Evolutionary conservation across 2,113 vertebrate species (phyloP).

Genomic region (Salvelinus namaycush): DNA sequence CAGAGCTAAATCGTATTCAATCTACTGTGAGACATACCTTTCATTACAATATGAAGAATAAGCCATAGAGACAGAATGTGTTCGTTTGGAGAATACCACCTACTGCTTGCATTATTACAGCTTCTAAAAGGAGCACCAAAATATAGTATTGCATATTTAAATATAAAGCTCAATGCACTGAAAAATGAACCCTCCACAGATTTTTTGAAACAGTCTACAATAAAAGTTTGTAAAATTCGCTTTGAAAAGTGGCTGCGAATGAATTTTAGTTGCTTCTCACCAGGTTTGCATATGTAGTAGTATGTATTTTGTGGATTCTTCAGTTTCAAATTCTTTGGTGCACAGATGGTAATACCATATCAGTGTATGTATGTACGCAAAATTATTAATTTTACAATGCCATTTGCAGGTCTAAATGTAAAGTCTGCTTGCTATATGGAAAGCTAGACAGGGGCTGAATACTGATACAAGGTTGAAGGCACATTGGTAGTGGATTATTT

Average conservation of each 20-base stretch:
- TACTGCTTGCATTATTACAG: neutral
- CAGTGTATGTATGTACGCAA: neutral
- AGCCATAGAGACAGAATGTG: neutral
- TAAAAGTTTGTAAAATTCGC: no score
- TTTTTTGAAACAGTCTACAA: no score
- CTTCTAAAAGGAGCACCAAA: no score
- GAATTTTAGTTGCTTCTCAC: neutral
- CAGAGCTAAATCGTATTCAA: constrained; percentile 36
- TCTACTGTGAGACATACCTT: constrained; percentile 37
- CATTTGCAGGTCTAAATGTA: neutral
- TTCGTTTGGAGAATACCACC: no score
- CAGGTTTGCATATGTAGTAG: neutral
- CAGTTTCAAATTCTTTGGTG: neutral
- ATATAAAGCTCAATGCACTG: no score
- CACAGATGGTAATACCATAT: neutral
- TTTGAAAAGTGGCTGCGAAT: no score
- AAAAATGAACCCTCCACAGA: no score
- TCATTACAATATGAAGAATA: constrained; percentile 28
- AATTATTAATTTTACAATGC: constrained; percentile 1
- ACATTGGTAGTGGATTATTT: neutral
- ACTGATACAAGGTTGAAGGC: neutral
- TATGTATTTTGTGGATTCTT: neutral
- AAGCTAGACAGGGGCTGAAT: neutral
- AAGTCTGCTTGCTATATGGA: neutral
- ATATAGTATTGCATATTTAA: no score